These are phyloP conservation scores for Parnassius smintheus DNA, from an alignment of 2,888 invertebrate species.

Conservation along the genomic window DNA sequence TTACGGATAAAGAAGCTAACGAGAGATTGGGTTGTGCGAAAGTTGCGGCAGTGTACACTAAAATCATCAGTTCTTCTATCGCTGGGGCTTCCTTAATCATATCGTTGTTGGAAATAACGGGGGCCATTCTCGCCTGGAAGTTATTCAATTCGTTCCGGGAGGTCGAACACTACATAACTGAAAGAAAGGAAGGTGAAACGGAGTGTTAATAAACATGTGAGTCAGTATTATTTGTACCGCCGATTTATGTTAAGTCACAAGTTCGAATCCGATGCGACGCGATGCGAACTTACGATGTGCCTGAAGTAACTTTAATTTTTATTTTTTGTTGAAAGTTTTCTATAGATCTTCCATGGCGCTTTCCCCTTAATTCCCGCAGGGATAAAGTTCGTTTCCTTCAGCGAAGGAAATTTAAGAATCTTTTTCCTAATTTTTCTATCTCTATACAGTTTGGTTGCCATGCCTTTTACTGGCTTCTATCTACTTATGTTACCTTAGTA, in stretches of 20 bases:
- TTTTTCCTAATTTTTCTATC: conserved; percentile 39
- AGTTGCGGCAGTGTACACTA: conserved; percentile 74
- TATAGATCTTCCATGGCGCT: conserved; percentile 32
- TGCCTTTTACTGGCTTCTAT: not conserved
- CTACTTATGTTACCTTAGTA: conserved; percentile 19
- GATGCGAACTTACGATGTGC: conserved; percentile 27
- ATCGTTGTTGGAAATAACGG: conserved; percentile 61
- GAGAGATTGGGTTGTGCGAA: conserved; percentile 74
- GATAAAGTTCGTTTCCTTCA: conserved; percentile 60
- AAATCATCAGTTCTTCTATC: conserved; percentile 72
- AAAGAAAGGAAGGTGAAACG: conserved; percentile 73
- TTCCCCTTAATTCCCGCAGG: conserved; percentile 29
- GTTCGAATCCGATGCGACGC: conserved; percentile 28
- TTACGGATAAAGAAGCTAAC: conserved; percentile 75
- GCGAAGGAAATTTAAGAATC: conserved; percentile 52
- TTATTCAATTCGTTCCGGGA: conserved; percentile 67
- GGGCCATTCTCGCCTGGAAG: conserved; percentile 66
- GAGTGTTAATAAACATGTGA: conserved; percentile 56
- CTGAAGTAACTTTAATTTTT: conserved; percentile 40
- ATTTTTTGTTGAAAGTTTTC: conserved; percentile 32
- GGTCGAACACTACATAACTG: conserved; percentile 73
- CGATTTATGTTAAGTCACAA: conserved; percentile 35
- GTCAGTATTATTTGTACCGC: conserved; percentile 44
- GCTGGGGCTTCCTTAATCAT: conserved; percentile 69
- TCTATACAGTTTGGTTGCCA: conserved; percentile 6